A percentile compares a stretch with the other conserved stretches of the same genome.
Conservation (phyloP, 2,797 vertebrate genomes). For the Lacerta bilineata region DNA sequence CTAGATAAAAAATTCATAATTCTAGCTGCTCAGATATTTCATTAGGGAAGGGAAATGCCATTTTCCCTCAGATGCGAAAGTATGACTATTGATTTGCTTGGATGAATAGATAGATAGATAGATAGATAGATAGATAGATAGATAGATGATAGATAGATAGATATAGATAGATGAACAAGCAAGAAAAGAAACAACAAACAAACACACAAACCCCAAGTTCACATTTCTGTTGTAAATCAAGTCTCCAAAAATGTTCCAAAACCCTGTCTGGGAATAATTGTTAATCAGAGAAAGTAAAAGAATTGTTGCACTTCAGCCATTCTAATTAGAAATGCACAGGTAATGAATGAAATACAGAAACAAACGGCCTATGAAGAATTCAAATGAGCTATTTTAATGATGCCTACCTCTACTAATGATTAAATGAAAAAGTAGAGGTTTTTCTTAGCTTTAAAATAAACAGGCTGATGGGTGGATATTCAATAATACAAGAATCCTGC, state of each 20-base stretch:
- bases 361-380: conserved; percentile 66
- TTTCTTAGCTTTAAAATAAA: conserved; percentile 35
- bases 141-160: too few species aligned
- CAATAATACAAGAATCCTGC: conserved; percentile 13
- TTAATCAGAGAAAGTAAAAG: conserved; percentile 52
- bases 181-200: conserved; percentile 3
- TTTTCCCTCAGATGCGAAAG: not conserved
- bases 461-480: rapidly evolving
- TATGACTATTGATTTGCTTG: not conserved
- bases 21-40: not conserved
- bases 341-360: conserved; percentile 66
- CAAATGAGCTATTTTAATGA: conserved; percentile 64
- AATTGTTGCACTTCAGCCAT: conserved; percentile 64
- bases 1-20: not conserved
- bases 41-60: not conserved
- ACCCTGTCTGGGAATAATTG: conserved; percentile 40
- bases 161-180: not conserved
- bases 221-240: conserved; percentile 23
- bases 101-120: not conserved
- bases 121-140: too few species aligned
- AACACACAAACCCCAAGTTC: not conserved
- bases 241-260: not conserved
- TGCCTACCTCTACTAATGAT: conserved; percentile 41
- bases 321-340: conserved; percentile 66
- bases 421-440: conserved; percentile 53